These are phyloP conservation scores for Dolichomitus sp. DNA, from an alignment of 2,888 invertebrate species.

Conservation along the genomic window DNA sequence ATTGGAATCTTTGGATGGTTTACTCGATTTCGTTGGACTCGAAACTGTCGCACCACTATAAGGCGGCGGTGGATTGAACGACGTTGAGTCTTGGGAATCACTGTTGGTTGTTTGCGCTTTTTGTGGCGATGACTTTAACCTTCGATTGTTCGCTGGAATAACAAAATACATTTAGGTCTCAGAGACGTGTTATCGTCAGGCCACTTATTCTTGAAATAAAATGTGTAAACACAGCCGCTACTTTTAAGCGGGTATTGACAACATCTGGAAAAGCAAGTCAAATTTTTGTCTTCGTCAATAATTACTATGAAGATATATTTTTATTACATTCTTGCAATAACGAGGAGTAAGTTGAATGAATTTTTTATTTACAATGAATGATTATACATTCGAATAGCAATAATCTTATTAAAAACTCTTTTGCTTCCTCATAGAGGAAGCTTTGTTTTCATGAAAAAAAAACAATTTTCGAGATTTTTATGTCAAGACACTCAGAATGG, in stretches of 20 bases:
- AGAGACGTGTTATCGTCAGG: neutral
- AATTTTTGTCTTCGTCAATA: no score
- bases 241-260: neutral
- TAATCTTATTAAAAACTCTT: no score
- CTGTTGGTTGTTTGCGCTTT: conserved; percentile 22
- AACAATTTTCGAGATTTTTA: no score
- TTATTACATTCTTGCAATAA: no score
- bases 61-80: conserved; percentile 41
- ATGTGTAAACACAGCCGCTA: neutral
- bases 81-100: conserved; percentile 49
- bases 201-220: neutral
- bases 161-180: neutral
- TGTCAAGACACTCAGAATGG: no score
- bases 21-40: neutral
- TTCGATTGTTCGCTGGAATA: conserved; percentile 42
- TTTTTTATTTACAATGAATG: no score
- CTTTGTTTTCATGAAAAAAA: no score
- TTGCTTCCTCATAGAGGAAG: no score
- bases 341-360: no score
- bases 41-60: neutral
- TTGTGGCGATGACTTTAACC: conserved; percentile 30
- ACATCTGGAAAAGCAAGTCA: neutral
- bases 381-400: no score
- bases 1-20: conserved; percentile 23
- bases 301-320: no score